Conservation (phyloP, 2,113 vertebrate genomes). For the Elgaria multicarinata region DNA sequence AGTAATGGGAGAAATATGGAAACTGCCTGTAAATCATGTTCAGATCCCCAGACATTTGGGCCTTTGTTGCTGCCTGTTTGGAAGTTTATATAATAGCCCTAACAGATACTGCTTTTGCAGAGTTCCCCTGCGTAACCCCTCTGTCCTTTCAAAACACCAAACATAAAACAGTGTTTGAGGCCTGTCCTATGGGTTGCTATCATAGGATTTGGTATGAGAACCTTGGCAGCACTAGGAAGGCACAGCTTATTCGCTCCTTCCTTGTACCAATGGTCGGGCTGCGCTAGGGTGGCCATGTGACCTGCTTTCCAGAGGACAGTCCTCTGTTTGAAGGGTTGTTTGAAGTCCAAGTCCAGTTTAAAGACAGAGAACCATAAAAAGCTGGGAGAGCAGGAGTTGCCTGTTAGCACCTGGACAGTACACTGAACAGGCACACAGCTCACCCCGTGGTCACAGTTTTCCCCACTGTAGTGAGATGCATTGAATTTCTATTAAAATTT, state of each 20-base stretch:
- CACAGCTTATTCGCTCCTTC: background rate
- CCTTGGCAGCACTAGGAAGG: background rate
- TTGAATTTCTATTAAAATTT: too few species aligned
- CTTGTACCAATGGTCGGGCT: background rate
- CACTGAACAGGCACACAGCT: too few species aligned
- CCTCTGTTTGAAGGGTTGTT: too few species aligned
- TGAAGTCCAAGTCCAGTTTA: too few species aligned
- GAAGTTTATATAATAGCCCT: background rate
- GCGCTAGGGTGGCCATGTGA: too few species aligned
- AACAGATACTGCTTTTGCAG: background rate
- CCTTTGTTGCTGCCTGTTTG: background rate
- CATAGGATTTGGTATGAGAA: background rate
- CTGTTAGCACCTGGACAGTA: too few species aligned
- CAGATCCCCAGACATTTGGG: background rate
- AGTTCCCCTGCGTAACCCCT: background rate
- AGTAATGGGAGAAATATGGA: constrained; percentile 26
- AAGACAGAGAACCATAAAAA: too few species aligned
- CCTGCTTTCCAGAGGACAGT: too few species aligned
- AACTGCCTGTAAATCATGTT: constrained; percentile 17
- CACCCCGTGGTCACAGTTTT: too few species aligned
- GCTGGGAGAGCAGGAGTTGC: too few species aligned
- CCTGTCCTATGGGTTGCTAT: background rate
- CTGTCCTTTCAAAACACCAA: background rate
- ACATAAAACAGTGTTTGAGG: background rate
- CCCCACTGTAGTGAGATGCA: too few species aligned